Evolutionary conservation across 1,140 invertebrate species (phyloP).

Genomic region (Drosophila punjabiensis): DNA sequence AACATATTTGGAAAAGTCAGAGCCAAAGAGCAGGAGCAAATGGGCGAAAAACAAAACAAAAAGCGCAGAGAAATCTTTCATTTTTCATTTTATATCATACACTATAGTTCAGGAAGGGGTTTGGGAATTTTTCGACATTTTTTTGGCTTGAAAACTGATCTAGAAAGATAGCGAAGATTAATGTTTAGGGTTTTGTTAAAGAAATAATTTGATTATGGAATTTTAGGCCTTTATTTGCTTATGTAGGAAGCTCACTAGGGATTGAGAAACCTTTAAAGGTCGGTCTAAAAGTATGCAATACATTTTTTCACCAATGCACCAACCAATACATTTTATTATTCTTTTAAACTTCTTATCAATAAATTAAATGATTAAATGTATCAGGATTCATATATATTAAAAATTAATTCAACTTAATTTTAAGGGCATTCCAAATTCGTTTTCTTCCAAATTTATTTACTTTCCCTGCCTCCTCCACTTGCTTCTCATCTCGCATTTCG

Average conservation of each 20-base stretch:
- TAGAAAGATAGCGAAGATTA: not conserved
- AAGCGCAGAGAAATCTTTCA: slow-evolving; percentile 43
- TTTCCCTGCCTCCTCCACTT: slow-evolving; percentile 21
- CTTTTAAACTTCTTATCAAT: not conserved
- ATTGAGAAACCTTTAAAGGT: too few relatives aligned
- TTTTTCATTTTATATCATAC: slow-evolving; percentile 61
- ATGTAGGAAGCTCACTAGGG: too few relatives aligned
- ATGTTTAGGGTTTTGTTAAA: not conserved
- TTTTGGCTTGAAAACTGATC: not conserved
- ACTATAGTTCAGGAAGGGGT: not conserved
- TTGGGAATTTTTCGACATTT: not conserved
- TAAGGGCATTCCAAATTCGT: slow-evolving; percentile 6
- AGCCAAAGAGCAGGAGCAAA: slow-evolving; percentile 20
- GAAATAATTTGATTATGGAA: not conserved
- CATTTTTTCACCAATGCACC: too few relatives aligned
- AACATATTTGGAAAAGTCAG: slow-evolving; percentile 37
- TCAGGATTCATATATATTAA: not conserved
- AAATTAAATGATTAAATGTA: not conserved
- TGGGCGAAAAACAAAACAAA: slow-evolving; percentile 36
- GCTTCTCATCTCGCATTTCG: slow-evolving; percentile 46
- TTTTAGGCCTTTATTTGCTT: not conserved
- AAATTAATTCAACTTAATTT: not conserved
- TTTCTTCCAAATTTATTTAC: too few relatives aligned
- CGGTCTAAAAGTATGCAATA: too few relatives aligned
- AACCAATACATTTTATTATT: not conserved